Evolutionary conservation across 2,888 invertebrate species (phyloP).

Genomic region (Physocephala rufipes): DNA sequence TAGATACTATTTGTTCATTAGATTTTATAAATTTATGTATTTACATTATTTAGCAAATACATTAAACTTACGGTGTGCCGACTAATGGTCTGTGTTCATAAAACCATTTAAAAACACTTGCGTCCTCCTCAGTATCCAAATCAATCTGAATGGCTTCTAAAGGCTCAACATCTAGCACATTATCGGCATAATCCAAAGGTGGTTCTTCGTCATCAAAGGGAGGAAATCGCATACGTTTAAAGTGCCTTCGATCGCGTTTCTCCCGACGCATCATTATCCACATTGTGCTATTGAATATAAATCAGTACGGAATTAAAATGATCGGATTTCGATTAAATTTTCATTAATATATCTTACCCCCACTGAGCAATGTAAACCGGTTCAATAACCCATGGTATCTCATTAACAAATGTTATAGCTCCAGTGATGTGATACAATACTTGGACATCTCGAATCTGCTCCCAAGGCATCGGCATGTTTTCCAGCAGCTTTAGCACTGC

Average conservation of each 20-base stretch:
- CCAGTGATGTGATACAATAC: constrained; percentile 99
- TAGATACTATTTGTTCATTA: too few species aligned
- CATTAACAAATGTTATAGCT: constrained; percentile 99
- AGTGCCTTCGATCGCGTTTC: constrained; percentile 97
- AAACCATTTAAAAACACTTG: constrained; percentile 93
- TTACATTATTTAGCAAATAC: neutral
- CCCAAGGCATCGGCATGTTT: constrained; percentile 99
- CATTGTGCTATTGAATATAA: constrained; percentile 78
- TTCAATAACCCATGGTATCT: constrained; percentile 99
- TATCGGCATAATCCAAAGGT: constrained; percentile 98
- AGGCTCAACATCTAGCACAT: constrained; percentile 98
- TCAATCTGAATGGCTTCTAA: constrained; percentile 99
- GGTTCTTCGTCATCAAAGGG: constrained; percentile 99
- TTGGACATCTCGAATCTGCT: constrained; percentile 98
- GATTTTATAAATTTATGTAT: neutral
- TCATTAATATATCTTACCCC: constrained; percentile 74
- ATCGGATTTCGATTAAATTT: neutral
- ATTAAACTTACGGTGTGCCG: constrained; percentile 78
- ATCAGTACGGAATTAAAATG: neutral
- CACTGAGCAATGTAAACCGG: constrained; percentile 99
- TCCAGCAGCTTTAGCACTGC: constrained; percentile 98
- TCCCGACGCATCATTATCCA: constrained; percentile 99
- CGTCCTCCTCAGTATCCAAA: constrained; percentile 93
- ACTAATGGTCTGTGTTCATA: constrained; percentile 97
- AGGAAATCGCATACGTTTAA: constrained; percentile 99